A percentile compares a stretch with the other conserved stretches of the same genome.
phyloP scores from a whole-genome alignment of 2,888 invertebrate species.

The Glaucopsyche alexis region DNA sequence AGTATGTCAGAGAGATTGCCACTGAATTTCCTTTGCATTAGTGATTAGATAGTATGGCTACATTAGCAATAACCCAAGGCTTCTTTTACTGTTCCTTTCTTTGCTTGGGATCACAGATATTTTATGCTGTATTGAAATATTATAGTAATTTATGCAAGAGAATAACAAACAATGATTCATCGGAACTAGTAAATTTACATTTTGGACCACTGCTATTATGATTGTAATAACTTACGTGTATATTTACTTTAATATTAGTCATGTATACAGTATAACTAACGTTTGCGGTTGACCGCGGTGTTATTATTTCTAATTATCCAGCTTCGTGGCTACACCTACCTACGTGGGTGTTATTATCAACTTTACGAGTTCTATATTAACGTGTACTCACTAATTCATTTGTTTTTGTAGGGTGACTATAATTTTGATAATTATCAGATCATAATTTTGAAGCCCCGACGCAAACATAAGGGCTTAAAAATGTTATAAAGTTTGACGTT shows the following conservation, averaged over 20 bases:
- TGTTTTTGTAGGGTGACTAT: not conserved
- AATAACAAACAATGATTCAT: not conserved
- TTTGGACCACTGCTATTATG: not conserved
- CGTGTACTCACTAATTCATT: not conserved
- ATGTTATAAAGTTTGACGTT: too few species aligned
- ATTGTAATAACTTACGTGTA: constrained; percentile 5
- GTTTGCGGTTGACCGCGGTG: not conserved
- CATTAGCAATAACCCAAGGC: too few species aligned
- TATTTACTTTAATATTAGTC: constrained; percentile 15
- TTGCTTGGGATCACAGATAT: too few species aligned
- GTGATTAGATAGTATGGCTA: too few species aligned
- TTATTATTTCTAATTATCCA: not conserved
- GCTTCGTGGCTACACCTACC: not conserved
- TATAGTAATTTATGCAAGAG: not conserved
- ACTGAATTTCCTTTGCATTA: too few species aligned
- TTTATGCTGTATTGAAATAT: not conserved
- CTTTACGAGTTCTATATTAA: not conserved
- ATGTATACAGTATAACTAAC: not conserved
- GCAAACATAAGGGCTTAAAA: too few species aligned
- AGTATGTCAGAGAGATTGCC: too few species aligned
- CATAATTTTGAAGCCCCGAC: too few species aligned
- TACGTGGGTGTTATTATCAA: not conserved
- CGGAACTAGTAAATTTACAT: not conserved
- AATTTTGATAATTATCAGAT: not conserved
- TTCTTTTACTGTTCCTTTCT: too few species aligned